Percentiles rank a stretch among this genome's conserved stretches.
phyloP scores from a whole-genome alignment of 2,797 vertebrate species.

The Alectoris magna region DNA sequence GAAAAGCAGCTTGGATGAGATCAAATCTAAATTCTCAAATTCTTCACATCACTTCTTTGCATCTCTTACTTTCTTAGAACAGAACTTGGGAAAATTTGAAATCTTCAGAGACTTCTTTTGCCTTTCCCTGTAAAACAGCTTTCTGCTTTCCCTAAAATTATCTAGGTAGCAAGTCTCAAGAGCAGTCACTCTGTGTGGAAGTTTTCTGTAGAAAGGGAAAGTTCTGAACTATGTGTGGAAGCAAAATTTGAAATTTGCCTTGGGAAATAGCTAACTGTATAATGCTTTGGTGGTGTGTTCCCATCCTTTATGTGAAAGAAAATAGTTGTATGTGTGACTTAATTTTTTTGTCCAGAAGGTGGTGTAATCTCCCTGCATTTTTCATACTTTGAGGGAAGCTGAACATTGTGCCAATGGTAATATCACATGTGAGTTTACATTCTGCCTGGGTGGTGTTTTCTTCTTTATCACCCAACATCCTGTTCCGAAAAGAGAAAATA shows the following conservation, averaged over 20 bases:
- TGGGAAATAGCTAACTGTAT: rapidly evolving
- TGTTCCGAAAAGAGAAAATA: constrained; percentile 22
- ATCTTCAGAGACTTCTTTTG: neutral
- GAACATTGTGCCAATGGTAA: neutral
- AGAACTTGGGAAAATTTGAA: neutral
- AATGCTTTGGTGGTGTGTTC: rapidly evolving
- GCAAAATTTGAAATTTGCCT: neutral
- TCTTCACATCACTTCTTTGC: neutral
- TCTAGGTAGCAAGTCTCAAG: neutral
- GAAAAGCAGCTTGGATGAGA: neutral
- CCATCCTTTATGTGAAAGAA: rapidly evolving
- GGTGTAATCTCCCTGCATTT: constrained; percentile 62
- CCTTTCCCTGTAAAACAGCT: neutral
- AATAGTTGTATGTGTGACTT: neutral
- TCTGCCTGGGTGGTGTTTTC: neutral
- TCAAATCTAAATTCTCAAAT: neutral
- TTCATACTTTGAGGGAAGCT: neutral
- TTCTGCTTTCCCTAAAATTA: neutral
- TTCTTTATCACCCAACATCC: constrained; percentile 20
- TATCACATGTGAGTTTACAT: neutral
- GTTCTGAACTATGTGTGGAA: neutral
- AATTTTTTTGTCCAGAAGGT: constrained; percentile 71
- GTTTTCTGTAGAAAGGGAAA: neutral
- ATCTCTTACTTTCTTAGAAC: neutral
- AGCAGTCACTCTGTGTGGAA: neutral